Evolutionary conservation across 2,113 vertebrate genomes (phyloP), one percentile per base, ranked within the genome.

Genomic region (Merops nubicus): DNA sequence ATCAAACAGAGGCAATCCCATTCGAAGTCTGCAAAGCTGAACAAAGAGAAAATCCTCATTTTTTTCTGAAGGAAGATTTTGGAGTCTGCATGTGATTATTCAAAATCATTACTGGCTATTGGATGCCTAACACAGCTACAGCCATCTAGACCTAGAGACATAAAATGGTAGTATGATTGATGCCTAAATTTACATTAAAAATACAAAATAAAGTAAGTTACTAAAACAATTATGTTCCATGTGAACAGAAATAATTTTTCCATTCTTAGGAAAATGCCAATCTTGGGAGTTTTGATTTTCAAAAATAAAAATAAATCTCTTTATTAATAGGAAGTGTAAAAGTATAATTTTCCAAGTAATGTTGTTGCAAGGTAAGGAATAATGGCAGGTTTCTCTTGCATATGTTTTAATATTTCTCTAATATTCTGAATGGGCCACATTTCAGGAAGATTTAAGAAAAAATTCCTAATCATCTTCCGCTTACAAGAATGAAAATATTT

Each of bases 331-430:
- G 74, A 89, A 88, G 12, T 74, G 67, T 82, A 42, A 51, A 94
- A 88, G 5, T 45, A 76, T 73, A 65, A 84, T 86, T 85, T 95
- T 85, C 36, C 47, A 73, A 72, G 26, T 75, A 60, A 75, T 60
- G 34, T 70, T 4, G 65, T 79, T n/a, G 16, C 17, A 67, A 73
- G 18, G 8, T 94, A 33, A 75, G 65, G 54, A 94, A 53, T 12
- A 67, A 50, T 23, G 80, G 20, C 26, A 42, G 22, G 9, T 77
- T 69, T 74, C 42, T 80, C 63, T 51, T 84, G 15, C 8, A 19
- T 62, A 18, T 83, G 7, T 84, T 91, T 89, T 56, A 81, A 15
- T 91, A 85, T 96, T 96, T 95, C 63, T 68, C 7, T 70, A 74
- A 20, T 45, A 82, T 50, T 87, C 72, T 87, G 29, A 95, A 19